Base-by-base conservation (phyloP, 2,113 vertebrate genomes). In the Ibidorhyncha struthersii region DNA sequence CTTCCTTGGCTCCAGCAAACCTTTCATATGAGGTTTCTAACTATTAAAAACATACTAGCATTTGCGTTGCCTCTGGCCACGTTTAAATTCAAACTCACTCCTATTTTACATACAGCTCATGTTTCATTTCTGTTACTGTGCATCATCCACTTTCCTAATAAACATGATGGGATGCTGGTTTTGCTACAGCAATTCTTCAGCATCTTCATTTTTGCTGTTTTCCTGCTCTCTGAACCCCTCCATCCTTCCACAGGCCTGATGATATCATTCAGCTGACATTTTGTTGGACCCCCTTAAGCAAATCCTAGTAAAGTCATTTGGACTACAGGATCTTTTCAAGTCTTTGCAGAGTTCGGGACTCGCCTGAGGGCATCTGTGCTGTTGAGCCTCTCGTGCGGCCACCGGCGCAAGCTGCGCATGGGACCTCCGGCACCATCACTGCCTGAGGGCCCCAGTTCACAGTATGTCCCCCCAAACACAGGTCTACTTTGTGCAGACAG, bases 311-410 rank as follows among this genome's bases (percentile, higher is more conserved):
- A 82, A 82, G 62, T 6, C 38, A 12, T 76, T 71, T 63, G 52
- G 72, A 36, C 40, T 14, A 29, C 3, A 12, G 70, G 43, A 73
- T 25, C 40, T 76, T 73, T 72, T 30, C 52, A 40, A 34, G 61
- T 59, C 52, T 71, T 36, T 55, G 41, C 5, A 5, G 69, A 71
- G 41, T 19, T 53, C 2, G 15, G 69, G 69, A 56, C 22, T 7
- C 4, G 27, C 69, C 69, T 27, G 53, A 81, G 56, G 62, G 67
- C 62, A 30, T 14, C 40, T 0, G 0, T 34, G 84, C 73, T 27
- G 15, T 9, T 71, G 36, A 78, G 49, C 9, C 0, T 0, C 2
- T 3, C 8, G 8, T 0, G 2, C 0, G 1, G 65, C 21, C 58
- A 9, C 47, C 52, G 85, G 62, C 73, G 79, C 13, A 66, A 52